Conservation (phyloP, 2,888 invertebrate genomes). For the Euplexia lucipara region DNA sequence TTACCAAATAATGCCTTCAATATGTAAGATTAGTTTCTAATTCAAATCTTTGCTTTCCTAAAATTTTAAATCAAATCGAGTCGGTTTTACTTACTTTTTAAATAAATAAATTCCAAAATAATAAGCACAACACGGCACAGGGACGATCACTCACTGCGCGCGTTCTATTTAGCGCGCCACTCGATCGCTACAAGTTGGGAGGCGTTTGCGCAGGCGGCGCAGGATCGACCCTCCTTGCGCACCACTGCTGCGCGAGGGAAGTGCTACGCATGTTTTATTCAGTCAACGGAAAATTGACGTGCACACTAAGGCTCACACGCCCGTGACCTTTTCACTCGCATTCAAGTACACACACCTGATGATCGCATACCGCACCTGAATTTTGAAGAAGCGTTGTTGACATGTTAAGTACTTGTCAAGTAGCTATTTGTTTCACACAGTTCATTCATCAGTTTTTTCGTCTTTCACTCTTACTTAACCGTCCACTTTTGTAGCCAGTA, state of each 20-base stretch:
- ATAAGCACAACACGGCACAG: conserved; percentile 55
- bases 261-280: conserved; percentile 62
- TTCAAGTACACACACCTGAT: conserved; percentile 65
- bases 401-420: background rate
- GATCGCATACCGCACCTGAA: conserved; percentile 38
- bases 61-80: background rate
- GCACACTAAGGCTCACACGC: conserved; percentile 13
- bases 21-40: background rate
- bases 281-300: conserved; percentile 41
- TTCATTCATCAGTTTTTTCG: no score
- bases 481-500: no score
- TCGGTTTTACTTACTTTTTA: conserved; percentile 37
- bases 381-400: conserved; percentile 42
- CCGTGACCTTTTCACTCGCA: conserved; percentile 64
- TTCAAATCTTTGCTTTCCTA: background rate
- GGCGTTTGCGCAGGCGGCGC: conserved; percentile 51
- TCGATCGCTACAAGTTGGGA: conserved; percentile 33
- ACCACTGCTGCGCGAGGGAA: conserved; percentile 58
- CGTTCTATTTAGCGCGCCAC: conserved; percentile 60
- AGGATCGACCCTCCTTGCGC: conserved; percentile 61
- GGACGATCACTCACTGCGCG: conserved; percentile 47
- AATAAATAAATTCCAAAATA: conserved; percentile 18
- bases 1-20: no score
- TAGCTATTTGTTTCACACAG: no score
- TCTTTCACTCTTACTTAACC: no score